phyloP scores from a whole-genome alignment of 2,888 invertebrate species.

The Odontocolon sp. region DNA sequence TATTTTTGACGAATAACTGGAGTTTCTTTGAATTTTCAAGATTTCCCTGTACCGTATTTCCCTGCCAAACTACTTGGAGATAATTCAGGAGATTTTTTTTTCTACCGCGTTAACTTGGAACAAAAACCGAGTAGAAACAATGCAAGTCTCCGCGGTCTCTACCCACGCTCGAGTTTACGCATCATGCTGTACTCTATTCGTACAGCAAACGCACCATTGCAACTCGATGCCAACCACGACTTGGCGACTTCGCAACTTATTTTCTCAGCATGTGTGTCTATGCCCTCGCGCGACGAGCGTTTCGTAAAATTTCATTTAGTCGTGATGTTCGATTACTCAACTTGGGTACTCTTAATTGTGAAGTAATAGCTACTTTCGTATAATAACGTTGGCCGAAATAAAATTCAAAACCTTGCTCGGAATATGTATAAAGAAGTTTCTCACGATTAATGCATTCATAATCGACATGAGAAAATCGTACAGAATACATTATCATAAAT shows the following conservation, averaged over 20 bases:
- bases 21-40: too few relatives aligned
- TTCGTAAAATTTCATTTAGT: conserved; percentile 40
- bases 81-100: not conserved
- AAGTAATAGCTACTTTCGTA: conserved; percentile 16
- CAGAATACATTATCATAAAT: not conserved
- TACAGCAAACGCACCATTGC: conserved; percentile 47
- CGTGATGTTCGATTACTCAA: conserved; percentile 42
- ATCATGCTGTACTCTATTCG: conserved; percentile 45
- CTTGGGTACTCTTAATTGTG: conserved; percentile 32
- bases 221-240: conserved; percentile 24
- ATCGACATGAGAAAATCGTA: too few relatives aligned
- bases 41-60: too few relatives aligned
- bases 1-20: too few relatives aligned
- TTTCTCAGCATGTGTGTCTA: conserved; percentile 29
- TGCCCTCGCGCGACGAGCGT: conserved; percentile 12
- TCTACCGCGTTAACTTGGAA: conserved; percentile 16
- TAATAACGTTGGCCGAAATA: not conserved
- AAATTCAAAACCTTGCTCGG: too few relatives aligned
- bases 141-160: conserved; percentile 32
- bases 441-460: too few relatives aligned
- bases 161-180: conserved; percentile 56
- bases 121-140: conserved; percentile 41
- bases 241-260: conserved; percentile 32
- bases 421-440: too few relatives aligned
- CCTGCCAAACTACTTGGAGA: too few relatives aligned